Percentiles rank a stretch among this genome's conserved stretches.
Conservation (phyloP, 2,888 invertebrate genomes). For the Trimorus sp. region DNA sequence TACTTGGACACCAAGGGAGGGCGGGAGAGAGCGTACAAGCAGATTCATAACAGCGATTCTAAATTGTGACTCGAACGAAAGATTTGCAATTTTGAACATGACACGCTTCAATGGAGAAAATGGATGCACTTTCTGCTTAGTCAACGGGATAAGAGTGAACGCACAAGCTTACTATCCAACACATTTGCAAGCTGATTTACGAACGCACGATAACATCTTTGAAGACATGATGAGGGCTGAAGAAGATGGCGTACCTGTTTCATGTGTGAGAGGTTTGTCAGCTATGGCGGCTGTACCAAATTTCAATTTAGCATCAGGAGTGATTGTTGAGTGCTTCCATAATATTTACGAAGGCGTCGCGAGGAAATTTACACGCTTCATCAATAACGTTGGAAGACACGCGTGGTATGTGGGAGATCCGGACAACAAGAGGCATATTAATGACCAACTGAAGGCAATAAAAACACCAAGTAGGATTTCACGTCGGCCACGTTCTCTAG, state of each 20-base stretch:
- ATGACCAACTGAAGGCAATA: conserved; percentile 20
- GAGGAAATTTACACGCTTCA: conserved; percentile 15
- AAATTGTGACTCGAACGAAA: conserved; percentile 22
- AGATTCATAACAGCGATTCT: conserved; percentile 16
- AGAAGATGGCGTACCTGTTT: conserved; percentile 7
- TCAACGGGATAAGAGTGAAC: conserved; percentile 19
- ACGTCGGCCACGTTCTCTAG: conserved; percentile 10
- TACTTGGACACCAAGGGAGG: conserved; percentile 29
- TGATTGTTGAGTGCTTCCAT: conserved; percentile 18
- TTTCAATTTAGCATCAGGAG: conserved; percentile 21
- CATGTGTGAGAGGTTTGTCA: conserved; percentile 25
- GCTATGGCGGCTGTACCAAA: conserved; percentile 13
- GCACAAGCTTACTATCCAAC: conserved; percentile 19
- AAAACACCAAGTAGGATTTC: conserved; percentile 8
- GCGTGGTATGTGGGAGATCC: conserved; percentile 18
- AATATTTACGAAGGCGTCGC: conserved; percentile 15
- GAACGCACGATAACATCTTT: conserved; percentile 17
- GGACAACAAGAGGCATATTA: conserved; percentile 7
- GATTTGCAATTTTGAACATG: conserved; percentile 17
- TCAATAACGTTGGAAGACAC: neutral
- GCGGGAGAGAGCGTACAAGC: conserved; percentile 10
- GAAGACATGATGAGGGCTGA: conserved; percentile 25
- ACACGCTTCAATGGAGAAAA: conserved; percentile 38
- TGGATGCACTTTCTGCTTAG: conserved; percentile 33
- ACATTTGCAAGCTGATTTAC: conserved; percentile 21